Evolutionary conservation across 23 tunicate genomes (phyloP).

Genomic region (Ciona savignyi): DNA sequence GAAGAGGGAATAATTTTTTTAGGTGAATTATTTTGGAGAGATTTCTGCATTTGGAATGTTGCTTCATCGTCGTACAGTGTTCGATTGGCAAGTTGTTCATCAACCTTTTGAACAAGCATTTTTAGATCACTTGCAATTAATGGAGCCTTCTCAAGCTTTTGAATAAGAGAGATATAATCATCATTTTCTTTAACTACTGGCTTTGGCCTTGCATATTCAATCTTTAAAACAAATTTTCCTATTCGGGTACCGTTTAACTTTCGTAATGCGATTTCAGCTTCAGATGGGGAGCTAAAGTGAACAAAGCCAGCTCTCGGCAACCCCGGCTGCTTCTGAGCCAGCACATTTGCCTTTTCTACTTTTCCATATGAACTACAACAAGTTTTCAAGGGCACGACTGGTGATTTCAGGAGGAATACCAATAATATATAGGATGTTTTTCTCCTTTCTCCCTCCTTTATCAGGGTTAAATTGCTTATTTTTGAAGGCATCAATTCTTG

Average conservation of each 20-base stretch:
- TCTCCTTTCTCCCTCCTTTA: slow-evolving; percentile 3
- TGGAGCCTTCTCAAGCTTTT: slow-evolving; percentile 23
- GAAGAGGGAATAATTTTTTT: too few relatives aligned
- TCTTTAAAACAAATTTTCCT: slow-evolving; percentile 13
- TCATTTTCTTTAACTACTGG: not conserved
- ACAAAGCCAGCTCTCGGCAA: slow-evolving; percentile 23
- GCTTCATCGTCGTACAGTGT: not conserved
- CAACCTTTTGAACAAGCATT: slow-evolving; percentile 9
- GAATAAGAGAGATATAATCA: not conserved
- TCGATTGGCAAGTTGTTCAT: slow-evolving; percentile 8
- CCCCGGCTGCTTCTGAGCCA: slow-evolving; percentile 6
- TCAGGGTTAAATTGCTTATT: slow-evolving; percentile 19
- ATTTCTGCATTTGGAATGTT: not conserved
- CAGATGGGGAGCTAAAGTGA: slow-evolving; percentile 5
- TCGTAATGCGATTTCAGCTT: slow-evolving; percentile 27
- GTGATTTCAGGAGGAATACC: slow-evolving; percentile 32
- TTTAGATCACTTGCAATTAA: slow-evolving; percentile 22
- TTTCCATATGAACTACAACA: slow-evolving; percentile 27
- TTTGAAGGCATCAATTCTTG: slow-evolving; percentile 16
- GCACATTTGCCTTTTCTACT: not conserved
- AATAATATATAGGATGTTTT: slow-evolving; percentile 6
- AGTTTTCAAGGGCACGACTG: slow-evolving; percentile 16
- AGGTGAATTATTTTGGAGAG: not conserved
- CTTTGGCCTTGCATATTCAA: slow-evolving; percentile 5
- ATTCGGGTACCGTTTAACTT: slow-evolving; percentile 10